Evolutionary conservation across 2,113 vertebrate species (phyloP), one percentile per base, ranked within the genome.

Genomic region (Equus przewalskii): DNA sequence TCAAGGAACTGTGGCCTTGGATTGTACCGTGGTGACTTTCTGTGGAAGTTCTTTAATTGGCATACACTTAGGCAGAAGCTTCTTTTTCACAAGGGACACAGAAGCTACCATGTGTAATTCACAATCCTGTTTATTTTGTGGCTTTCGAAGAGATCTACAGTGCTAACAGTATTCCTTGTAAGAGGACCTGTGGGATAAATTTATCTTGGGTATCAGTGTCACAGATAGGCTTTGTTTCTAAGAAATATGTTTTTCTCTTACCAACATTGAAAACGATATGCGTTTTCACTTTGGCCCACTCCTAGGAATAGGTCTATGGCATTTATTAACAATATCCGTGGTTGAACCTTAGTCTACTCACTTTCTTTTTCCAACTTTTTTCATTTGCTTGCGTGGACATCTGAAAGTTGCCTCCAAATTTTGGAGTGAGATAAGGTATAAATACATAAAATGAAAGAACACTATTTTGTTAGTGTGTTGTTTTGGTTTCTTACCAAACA

Each of bases 1-100:
- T 85, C 65, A 89, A 51, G 51, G 76, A 88, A 75, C 28, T n/a
- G 24, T 75, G 44, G 75, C 89, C 41, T 97, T 89, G 95, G 75
- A 46, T 73, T 51, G 44, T 79, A 49, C 46, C 46, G 46, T 67
- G 60, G 49, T 88, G 70, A 80, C 79, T 89, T 94, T 33, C 64
- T 62, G 22, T 91, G 73, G 69, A 72, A 56, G 22, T 73, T 75
- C 72, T 92, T 84, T 73, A 72, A 70, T 33, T 97, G 96, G 26
- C 67, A 85, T 22, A 65, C 36, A 15, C 73, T 46, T 69, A 7
- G 30, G 62, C 60, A 75, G 78, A 78, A 16, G 60, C 54, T n/a
- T 65, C n/a, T 41, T 46, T 89, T 80, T 56, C 46, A 56, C 60
- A 58, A 15, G 24, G 18, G 60, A 7, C n/a, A 64, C 16, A 2